phyloP scores from a whole-genome alignment of 1,140 invertebrate genomes.

The Dendroctonus ponderosae region DNA sequence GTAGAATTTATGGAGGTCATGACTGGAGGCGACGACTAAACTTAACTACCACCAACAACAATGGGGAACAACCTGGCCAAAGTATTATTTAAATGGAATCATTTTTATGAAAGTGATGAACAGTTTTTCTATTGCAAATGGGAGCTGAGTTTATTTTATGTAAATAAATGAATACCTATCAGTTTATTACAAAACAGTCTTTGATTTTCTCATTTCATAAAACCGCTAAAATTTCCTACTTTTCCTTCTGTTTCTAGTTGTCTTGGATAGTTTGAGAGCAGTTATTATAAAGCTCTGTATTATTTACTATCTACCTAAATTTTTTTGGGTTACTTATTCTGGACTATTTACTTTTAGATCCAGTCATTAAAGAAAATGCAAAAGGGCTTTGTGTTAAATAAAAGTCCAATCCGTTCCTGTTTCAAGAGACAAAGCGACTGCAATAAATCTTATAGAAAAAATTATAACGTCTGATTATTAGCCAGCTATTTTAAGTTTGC shows the following conservation, averaged over 20 bases:
- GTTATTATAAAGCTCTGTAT: too few species aligned
- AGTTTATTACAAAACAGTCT: conserved; percentile 4
- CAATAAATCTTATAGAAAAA: conserved; percentile 6
- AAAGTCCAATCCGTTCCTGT: conserved; percentile 10
- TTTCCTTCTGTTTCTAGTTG: too few species aligned
- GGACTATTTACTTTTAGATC: too few species aligned
- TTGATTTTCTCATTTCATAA: not conserved
- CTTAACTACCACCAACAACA: not conserved
- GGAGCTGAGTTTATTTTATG: conserved; percentile 12
- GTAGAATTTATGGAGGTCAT: conserved; percentile 41
- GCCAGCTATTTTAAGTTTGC: conserved; percentile 8
- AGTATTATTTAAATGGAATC: conserved; percentile 27
- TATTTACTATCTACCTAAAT: too few species aligned
- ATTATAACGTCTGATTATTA: conserved; percentile 4
- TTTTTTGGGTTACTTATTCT: too few species aligned
- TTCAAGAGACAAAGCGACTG: not conserved
- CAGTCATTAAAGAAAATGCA: too few species aligned
- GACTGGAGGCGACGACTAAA: conserved; percentile 40
- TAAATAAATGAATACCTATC: conserved; percentile 11
- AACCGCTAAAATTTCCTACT: too few species aligned
- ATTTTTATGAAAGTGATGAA: conserved; percentile 3
- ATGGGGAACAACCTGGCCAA: conserved; percentile 21
- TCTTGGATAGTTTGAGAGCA: too few species aligned
- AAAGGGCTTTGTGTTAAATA: not conserved
- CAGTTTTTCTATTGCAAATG: conserved; percentile 5